These are phyloP conservation scores for Xiphophorus couchianus DNA, from an alignment of 2,113 vertebrate genomes.

Conservation along the genomic window DNA sequence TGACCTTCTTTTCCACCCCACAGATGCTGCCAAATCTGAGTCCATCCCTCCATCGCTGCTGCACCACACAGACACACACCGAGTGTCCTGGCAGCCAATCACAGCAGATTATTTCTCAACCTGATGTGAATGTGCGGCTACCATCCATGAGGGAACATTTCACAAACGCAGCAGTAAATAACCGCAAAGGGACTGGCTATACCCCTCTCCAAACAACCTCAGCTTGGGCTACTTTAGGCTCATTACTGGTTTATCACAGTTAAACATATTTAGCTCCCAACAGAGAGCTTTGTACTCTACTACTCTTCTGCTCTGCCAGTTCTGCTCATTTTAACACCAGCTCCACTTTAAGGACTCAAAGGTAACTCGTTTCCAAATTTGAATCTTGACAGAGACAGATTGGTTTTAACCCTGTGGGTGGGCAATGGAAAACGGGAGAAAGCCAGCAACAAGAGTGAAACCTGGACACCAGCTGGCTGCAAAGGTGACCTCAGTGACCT, in stretches of 20 bases:
- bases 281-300: background rate
- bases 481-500: constrained; percentile 43
- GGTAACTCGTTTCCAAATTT: constrained; percentile 17
- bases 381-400: constrained; percentile 34
- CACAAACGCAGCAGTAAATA: constrained; percentile 42
- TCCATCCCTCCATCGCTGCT: constrained; percentile 51
- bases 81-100: constrained; percentile 42
- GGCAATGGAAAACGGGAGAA: constrained; percentile 15
- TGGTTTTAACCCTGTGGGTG: constrained; percentile 35
- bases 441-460: constrained; percentile 26
- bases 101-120: constrained; percentile 31
- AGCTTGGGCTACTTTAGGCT: constrained; percentile 25
- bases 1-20: constrained; percentile 70
- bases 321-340: constrained; percentile 18
- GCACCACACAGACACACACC: constrained; percentile 22
- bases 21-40: constrained; percentile 70
- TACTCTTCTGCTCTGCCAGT: constrained; percentile 1
- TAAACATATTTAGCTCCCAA: constrained; percentile 37
- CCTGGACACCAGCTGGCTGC: constrained; percentile 44
- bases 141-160: constrained; percentile 43
- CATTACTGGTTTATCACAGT: constrained; percentile 41
- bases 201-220: constrained; percentile 1
- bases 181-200: constrained; percentile 29
- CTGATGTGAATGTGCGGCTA: constrained; percentile 32
- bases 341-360: constrained; percentile 18